Percentiles rank a stretch among this genome's conserved stretches.
Conservation (phyloP, 1,140 invertebrate species). For the Drosophila lacertosa region DNA sequence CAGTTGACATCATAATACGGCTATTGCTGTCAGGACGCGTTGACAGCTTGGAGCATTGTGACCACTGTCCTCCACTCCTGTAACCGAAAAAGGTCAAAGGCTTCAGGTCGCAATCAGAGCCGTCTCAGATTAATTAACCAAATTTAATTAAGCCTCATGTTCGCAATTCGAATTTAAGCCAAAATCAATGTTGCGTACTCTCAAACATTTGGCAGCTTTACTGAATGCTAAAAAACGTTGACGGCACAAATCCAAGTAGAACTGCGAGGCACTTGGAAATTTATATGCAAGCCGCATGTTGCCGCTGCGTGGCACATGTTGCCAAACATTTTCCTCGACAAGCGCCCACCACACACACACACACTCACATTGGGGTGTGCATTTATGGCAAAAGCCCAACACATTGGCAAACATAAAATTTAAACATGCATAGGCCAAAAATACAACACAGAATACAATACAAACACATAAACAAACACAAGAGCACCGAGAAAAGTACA, state of each 20-base stretch:
- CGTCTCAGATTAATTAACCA: conserved; percentile 38
- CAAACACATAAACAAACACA: conserved; percentile 53
- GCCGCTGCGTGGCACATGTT: conserved; percentile 68
- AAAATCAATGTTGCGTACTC: conserved; percentile 37
- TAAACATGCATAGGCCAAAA: conserved; percentile 81
- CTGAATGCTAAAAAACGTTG: conserved; percentile 4
- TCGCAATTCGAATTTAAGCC: conserved; percentile 1
- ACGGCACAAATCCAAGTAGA: conserved; percentile 42
- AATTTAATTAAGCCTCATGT: conserved; percentile 52
- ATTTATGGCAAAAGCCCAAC: conserved; percentile 66
- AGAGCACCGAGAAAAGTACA: conserved; percentile 35
- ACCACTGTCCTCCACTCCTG: not conserved
- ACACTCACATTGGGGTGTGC: conserved; percentile 25
- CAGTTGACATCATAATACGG: conserved; percentile 76
- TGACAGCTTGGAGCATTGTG: conserved; percentile 50
- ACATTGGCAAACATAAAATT: conserved; percentile 82
- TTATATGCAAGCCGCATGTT: conserved; percentile 76
- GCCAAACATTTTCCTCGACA: conserved; percentile 68
- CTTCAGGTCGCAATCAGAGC: conserved; percentile 18
- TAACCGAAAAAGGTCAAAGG: conserved; percentile 36
- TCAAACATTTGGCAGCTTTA: conserved; percentile 8
- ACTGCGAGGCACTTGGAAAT: conserved; percentile 53
- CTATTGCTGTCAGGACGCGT: conserved; percentile 59
- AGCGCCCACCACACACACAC: conserved; percentile 24
- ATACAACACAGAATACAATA: conserved; percentile 74